Conservation (phyloP, 2,113 vertebrate species). For the Regulus satrapa region DNA sequence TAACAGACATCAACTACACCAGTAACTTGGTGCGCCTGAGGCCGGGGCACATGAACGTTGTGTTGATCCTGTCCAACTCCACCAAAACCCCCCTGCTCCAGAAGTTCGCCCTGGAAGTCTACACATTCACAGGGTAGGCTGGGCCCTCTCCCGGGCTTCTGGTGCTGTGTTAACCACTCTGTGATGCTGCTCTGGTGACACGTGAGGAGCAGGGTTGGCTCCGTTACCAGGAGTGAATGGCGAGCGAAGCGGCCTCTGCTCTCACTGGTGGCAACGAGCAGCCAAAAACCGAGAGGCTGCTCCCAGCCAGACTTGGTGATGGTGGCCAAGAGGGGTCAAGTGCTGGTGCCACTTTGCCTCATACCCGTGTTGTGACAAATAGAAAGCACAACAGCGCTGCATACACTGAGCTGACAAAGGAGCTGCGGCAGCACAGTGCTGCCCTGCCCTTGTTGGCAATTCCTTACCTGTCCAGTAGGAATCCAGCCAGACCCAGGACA, state of each 20-base stretch:
- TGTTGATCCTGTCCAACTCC: conserved; percentile 88
- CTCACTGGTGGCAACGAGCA: neutral
- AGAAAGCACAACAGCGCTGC: rapidly evolving
- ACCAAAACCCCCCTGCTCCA: conserved; percentile 91
- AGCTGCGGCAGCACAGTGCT: neutral
- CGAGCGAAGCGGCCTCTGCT: rapidly evolving
- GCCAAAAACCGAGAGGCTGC: rapidly evolving
- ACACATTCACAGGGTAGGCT: conserved; percentile 89
- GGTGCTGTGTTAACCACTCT: neutral
- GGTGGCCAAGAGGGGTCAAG: neutral
- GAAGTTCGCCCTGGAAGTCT: conserved; percentile 95
- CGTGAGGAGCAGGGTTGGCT: rapidly evolving
- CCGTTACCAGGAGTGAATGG: rapidly evolving
- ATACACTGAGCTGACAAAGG: neutral
- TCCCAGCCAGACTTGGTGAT: rapidly evolving
- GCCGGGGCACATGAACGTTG: conserved; percentile 95
- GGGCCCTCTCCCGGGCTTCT: neutral
- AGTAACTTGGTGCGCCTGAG: conserved; percentile 93
- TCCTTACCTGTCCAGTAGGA: too few relatives aligned
- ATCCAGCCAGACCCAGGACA: rapidly evolving
- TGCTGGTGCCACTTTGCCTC: neutral
- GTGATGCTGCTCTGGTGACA: neutral
- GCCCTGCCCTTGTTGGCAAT: neutral
- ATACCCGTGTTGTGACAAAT: rapidly evolving
- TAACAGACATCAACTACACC: conserved; percentile 91